phyloP scores from a whole-genome alignment of 2,797 vertebrate species.

The Lepidocolaptes lacrymiger region DNA sequence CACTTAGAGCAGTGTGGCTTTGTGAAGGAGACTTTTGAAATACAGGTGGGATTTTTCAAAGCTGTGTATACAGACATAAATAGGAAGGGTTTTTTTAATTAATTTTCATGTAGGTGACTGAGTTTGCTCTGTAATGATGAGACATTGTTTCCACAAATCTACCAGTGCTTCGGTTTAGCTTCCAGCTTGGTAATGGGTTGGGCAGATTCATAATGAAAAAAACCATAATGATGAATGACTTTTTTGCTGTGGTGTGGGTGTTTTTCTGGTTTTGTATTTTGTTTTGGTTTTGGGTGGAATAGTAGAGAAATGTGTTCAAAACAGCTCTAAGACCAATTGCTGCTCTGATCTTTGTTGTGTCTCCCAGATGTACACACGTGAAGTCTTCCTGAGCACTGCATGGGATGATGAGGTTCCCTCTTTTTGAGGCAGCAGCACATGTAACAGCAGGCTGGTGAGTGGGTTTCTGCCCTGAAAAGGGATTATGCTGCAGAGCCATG shows the following conservation, averaged over 20 bases:
- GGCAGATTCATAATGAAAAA: background rate
- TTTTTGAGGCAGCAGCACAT: background rate
- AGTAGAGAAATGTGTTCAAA: background rate
- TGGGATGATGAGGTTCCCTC: background rate
- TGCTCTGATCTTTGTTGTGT: background rate
- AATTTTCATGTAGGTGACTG: background rate
- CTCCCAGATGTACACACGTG: background rate
- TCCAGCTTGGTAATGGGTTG: background rate
- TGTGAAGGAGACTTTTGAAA: background rate
- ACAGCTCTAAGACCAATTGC: background rate
- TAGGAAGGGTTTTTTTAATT: background rate
- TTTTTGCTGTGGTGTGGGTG: no score
- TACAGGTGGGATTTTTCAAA: background rate
- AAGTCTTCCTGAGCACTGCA: background rate
- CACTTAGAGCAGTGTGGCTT: background rate
- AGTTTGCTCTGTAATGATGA: background rate
- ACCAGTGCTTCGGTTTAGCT: background rate
- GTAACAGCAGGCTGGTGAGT: background rate
- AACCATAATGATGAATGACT: background rate
- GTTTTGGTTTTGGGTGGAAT: background rate
- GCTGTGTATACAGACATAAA: background rate
- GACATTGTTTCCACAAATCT: fast-evolving
- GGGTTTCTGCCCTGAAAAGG: background rate
- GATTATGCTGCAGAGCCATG: fast-evolving
- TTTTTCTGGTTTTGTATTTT: background rate